Evolutionary conservation across 1,140 invertebrate species (phyloP).

Genomic region (Listronotus bonariensis): DNA sequence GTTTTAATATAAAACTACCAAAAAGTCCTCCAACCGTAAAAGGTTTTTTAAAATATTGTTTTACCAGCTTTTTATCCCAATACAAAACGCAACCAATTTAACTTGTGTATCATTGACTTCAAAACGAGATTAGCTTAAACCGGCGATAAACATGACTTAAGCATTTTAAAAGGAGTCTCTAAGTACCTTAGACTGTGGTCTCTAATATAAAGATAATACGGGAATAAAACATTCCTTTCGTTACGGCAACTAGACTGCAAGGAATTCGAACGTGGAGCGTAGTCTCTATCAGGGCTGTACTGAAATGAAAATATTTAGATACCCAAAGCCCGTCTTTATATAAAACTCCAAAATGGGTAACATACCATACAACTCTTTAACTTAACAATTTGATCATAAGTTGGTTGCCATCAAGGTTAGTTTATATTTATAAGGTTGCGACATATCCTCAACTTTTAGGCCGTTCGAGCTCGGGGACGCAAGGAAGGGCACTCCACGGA

Average conservation of each 20-base stretch:
- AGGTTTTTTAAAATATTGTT: constrained; percentile 18
- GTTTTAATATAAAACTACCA: constrained; percentile 17
- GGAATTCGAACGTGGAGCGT: constrained; percentile 7
- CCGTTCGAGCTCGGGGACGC: too few species aligned
- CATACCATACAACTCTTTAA: too few species aligned
- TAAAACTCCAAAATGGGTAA: too few species aligned
- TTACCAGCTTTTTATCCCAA: constrained; percentile 12
- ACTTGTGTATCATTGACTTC: constrained; percentile 34
- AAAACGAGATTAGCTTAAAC: constrained; percentile 38
- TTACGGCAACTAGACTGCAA: constrained; percentile 18
- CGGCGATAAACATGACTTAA: constrained; percentile 30
- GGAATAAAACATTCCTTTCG: constrained; percentile 31
- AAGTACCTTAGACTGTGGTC: constrained; percentile 30
- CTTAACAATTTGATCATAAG: too few species aligned
- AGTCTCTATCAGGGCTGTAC: background rate
- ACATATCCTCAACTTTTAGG: too few species aligned
- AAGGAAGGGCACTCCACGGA: too few species aligned
- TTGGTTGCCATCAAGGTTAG: too few species aligned
- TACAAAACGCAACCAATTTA: constrained; percentile 13
- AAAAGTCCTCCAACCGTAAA: constrained; percentile 17
- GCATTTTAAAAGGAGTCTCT: constrained; percentile 22
- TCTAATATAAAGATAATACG: background rate
- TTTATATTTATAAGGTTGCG: too few species aligned
- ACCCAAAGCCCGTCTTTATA: too few species aligned
- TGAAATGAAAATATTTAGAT: background rate